Percentiles rank a stretch among this genome's conserved stretches.
These are phyloP conservation scores for Galeopterus variegatus DNA, from an alignment of 2,113 vertebrate genomes.

Conservation along the genomic window DNA sequence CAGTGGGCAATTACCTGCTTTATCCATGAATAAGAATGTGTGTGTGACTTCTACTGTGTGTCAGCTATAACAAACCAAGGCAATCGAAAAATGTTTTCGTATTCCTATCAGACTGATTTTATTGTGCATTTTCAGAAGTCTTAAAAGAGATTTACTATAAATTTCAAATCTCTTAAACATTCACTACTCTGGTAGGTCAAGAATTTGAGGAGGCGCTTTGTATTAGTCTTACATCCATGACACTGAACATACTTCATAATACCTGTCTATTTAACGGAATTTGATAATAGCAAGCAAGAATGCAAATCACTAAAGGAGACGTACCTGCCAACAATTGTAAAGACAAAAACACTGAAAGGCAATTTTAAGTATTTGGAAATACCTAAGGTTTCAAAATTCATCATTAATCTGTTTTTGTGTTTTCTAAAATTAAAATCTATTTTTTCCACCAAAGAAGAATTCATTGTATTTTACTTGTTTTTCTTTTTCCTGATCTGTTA, in stretches of 20 bases:
- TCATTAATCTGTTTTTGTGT: neutral
- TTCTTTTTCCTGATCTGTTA: slow-evolving; percentile 5
- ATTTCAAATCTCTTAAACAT: slow-evolving; percentile 52
- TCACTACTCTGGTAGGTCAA: neutral
- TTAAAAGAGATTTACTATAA: slow-evolving; percentile 66
- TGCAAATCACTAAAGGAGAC: slow-evolving; percentile 27
- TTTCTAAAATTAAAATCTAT: slow-evolving; percentile 61
- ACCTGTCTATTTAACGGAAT: neutral
- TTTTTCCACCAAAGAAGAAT: slow-evolving; percentile 18
- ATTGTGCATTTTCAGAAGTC: slow-evolving; percentile 78
- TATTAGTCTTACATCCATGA: slow-evolving; percentile 52
- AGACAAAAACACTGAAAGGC: neutral
- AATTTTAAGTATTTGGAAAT: slow-evolving; percentile 40
- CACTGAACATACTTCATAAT: neutral
- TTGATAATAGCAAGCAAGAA: slow-evolving; percentile 54
- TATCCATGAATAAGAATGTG: neutral
- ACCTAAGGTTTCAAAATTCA: neutral
- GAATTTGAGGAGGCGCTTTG: slow-evolving; percentile 66
- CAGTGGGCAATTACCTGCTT: neutral
- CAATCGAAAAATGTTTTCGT: neutral
- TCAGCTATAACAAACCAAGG: neutral
- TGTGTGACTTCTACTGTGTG: neutral
- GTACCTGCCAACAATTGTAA: neutral
- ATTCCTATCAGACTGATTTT: neutral
- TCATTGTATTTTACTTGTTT: slow-evolving; percentile 12